Evolutionary conservation across 2,888 invertebrate genomes (phyloP), one percentile per base, ranked within the genome.

Genomic region (Eugnorisma glareosa): DNA sequence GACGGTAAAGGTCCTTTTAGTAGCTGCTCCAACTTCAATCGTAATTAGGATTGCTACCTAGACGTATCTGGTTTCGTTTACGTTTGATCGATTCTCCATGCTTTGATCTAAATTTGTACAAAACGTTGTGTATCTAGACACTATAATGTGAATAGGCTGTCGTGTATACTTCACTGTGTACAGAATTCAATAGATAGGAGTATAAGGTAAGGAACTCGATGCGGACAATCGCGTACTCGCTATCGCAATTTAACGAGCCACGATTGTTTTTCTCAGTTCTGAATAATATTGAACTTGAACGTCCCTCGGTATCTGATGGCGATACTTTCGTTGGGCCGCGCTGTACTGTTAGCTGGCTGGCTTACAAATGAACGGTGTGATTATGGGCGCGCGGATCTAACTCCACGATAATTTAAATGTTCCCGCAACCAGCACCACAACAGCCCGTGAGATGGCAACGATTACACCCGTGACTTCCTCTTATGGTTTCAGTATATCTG

Each of bases 201-300:
- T 90, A 92, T 91, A 93, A 87, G 88, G 92, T 92, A 92, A 92
- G 91, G 87, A 90, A 92, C 90, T 91, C 91, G 92, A 94, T 93
- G 93, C 92, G 90, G 90, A 92, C 93, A 95, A 96, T 96, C 95
- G 94, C 91, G 89, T 89, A 91, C 91, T 92, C 90, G 93, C 94
- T 95, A 96, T 95, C 96, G 92, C 93, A 94, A 92, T 94, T 96
- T 96, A 96, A 96, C 95, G 95, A 96, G 95, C 90, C 95, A 96
- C 96, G 95, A 96, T 96, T 96, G 96, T 96, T 96, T 96, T 96
- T 96, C 95, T 94, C 93, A 95, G 94, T 95, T 96, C 94, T 95
- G 95, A 96, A 96, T 96, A 96, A 96, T 96, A 96, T 96, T 95
- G 95, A 95, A 94, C 94, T 92, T 94, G 94, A 94, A 93, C 92